Evolutionary conservation across 1,140 invertebrate genomes (phyloP).

Genomic region (Melipona quadrifasciata): DNA sequence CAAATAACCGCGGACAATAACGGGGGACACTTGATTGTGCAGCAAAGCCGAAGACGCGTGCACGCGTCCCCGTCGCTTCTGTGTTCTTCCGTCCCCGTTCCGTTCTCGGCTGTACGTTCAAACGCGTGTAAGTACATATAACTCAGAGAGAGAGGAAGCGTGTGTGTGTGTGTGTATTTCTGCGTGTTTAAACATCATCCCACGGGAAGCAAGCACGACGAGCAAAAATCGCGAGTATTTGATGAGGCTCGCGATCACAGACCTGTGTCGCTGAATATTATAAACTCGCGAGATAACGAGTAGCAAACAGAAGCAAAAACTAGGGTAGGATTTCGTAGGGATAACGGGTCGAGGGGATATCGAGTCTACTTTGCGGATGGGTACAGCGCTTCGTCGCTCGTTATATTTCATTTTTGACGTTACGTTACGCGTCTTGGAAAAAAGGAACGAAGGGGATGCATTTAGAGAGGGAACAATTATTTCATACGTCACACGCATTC

Average conservation of each 20-base stretch:
- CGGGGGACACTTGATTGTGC: constrained; percentile 71
- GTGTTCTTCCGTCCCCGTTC: constrained; percentile 6
- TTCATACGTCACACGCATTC: not conserved
- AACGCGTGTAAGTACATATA: not conserved
- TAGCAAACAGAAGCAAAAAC: constrained; percentile 35
- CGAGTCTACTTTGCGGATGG: not conserved
- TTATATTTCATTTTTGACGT: not conserved
- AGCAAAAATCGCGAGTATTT: constrained; percentile 22
- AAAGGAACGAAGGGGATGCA: not conserved
- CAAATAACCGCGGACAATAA: constrained; percentile 70
- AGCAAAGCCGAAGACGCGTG: constrained; percentile 71
- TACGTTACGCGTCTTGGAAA: not conserved
- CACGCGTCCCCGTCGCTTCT: constrained; percentile 14
- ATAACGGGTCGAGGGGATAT: not conserved
- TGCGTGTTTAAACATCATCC: constrained; percentile 38
- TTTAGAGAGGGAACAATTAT: not conserved
- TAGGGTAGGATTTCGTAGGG: not conserved
- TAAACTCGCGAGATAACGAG: constrained; percentile 37
- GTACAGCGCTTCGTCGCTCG: not conserved
- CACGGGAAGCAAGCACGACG: constrained; percentile 39
- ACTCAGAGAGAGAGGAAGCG: not conserved
- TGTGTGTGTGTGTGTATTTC: not conserved
- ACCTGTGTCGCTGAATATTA: not conserved
- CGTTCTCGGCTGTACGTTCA: not conserved
- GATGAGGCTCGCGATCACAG: not conserved